Evolutionary conservation across 2,113 vertebrate species (phyloP), one percentile per base, ranked within the genome.

Genomic region (cat (Felis catus)): DNA sequence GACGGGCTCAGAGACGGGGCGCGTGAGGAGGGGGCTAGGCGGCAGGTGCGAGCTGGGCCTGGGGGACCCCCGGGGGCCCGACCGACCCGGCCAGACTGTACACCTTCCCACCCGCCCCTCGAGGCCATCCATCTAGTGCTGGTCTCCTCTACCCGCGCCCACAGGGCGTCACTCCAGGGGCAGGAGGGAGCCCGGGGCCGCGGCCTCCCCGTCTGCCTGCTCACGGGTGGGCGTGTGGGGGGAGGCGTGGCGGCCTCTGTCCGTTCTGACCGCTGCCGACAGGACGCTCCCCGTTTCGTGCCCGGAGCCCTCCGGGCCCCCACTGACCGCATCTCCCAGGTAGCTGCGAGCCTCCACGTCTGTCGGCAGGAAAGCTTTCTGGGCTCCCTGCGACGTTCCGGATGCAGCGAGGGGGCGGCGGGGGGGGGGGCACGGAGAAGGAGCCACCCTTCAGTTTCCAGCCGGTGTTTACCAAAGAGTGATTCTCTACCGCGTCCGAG

Each of bases 341-440:
- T 15, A 63, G 25, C 6, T 14, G 18, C 4, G 3, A 6, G 39
- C 33, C 18, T n/a, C 15, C 31, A 1, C 10, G 6, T n/a, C 15
- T 19, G 23, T n/a, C 15, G 9, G 16, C 9, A 1, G 18, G 82
- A 1, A 31, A 10, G 25, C 58, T 63, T 7, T 25, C 31, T 1
- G 13, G 0, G 8, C 11, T 13, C 2, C 23, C 74, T 5, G 15
- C 10, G 0, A 1, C 1, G 8, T 16, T 19, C 41, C 33, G 7
- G 55, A 31, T 33, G 14, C 7, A 14, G 18, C 41, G 16, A 4
- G 7, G 53, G 27, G 71, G 19, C 18, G 9, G 8, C 18, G 9
- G 8, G 36, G 21, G n/a, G 36, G 9, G 7, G 41, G 58, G 27
- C 33, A 16, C 70, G 0, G 58, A 2, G 27, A 29, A 36, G 19